Evolutionary conservation across 2,888 invertebrate species (phyloP), one percentile per base, ranked within the genome.

Genomic region (Epinotia brunnichana): DNA sequence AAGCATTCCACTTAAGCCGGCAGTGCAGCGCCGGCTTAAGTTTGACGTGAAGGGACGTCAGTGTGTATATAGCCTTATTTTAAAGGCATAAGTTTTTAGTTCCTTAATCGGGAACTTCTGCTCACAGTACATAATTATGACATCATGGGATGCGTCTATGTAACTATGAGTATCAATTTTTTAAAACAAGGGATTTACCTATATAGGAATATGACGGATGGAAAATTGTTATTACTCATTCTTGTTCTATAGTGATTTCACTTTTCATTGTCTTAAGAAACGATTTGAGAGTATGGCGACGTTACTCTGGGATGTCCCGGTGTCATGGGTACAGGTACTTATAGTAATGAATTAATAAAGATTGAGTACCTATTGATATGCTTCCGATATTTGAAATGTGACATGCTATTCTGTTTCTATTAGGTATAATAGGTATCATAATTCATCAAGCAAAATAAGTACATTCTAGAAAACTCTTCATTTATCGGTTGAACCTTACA

Each of bases 1-100:
- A 94, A 91, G 87, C 92, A 90, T 91, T 90, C 89, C 89, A 83
- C 93, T 91, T 92, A 90, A 86, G 89, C 76, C 77, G 77, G 73
- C 81, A 79, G 74, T 78, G 76, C 83, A 84, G 79, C 66, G 74
- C 78, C 76, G 77, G 76, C 86, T 89, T 90, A 87, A 89, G 89
- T 88, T 75, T 77, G 83, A 82, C 84, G 82, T 80, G 17, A 53
- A 56, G 9, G n/a, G 74, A 77, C 81, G 84, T 82, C 82, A 78
- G 57, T 79, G 77, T 81, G 78, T 64, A 82, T 69, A 78, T 67
- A 75, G 74, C 72, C 75, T 54, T 75, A 68, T 74, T 62, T 64
- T 69, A 57, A 62, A 60, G 70, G 41, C 59, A 35, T 75, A 69
- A 56, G 53, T 69, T 39, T 66, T 57, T 29, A 53, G 24, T 15